A percentile compares a stretch with the other conserved stretches of the same genome.
phyloP scores from a whole-genome alignment of 2,797 vertebrate genomes.

The Leptodactylus fallax region DNA sequence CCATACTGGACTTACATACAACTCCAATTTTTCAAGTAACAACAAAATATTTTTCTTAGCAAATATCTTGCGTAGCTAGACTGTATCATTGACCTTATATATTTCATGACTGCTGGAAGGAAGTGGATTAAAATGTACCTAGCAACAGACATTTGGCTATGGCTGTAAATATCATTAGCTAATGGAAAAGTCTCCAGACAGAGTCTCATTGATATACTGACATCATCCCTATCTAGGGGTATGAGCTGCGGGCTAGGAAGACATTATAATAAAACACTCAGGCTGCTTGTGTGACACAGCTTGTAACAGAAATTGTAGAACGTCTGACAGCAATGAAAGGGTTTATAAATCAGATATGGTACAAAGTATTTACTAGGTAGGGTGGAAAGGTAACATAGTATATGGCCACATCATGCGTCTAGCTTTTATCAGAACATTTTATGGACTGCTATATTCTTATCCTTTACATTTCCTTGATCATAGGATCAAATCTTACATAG shows the following conservation, averaged over 20 bases:
- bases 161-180: constrained; percentile 67
- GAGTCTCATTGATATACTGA: constrained; percentile 66
- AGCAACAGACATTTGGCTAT: not conserved
- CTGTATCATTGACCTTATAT: not conserved
- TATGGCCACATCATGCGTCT: too few relatives aligned
- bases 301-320: not conserved
- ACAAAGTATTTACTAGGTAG: too few relatives aligned
- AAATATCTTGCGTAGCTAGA: not conserved
- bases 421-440: not conserved
- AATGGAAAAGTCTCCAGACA: constrained; percentile 65
- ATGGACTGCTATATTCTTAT: too few relatives aligned
- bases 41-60: too few relatives aligned
- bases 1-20: not conserved
- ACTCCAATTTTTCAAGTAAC: not conserved
- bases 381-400: not conserved
- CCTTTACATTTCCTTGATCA: too few relatives aligned
- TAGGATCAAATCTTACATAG: too few relatives aligned
- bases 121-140: constrained; percentile 9
- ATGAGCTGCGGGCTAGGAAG: not conserved
- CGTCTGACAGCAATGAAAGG: not conserved
- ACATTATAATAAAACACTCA: not conserved
- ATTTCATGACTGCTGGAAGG: not conserved
- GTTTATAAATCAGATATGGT: not conserved
- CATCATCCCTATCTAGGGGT: constrained; percentile 38
- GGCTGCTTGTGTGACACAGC: not conserved